Conservation (phyloP, 1,140 invertebrate genomes). For the Lepidurus apus region DNA sequence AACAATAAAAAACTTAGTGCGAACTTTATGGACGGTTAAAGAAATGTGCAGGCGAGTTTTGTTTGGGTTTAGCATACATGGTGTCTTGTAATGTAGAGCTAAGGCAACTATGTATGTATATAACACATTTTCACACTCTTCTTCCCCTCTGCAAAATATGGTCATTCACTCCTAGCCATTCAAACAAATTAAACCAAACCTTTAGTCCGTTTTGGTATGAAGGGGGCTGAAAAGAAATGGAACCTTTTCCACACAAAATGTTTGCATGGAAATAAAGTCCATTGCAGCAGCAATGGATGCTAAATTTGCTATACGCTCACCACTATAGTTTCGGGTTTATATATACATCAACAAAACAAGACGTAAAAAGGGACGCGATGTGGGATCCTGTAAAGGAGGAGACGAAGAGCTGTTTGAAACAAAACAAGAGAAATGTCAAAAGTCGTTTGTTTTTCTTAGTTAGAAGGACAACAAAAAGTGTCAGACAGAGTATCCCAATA, state of each 20-base stretch:
- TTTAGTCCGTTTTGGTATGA: not conserved
- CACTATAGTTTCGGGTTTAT: conserved; percentile 5
- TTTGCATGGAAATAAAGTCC: conserved; percentile 11
- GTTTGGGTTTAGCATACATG: not conserved
- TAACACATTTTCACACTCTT: conserved; percentile 8
- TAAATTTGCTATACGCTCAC: not conserved
- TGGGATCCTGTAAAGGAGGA: not conserved
- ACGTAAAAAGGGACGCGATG: not conserved
- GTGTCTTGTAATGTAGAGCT: conserved; percentile 18
- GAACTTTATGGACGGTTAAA: not conserved
- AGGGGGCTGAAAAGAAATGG: not conserved
- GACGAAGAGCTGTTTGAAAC: not conserved
- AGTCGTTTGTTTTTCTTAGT: not conserved
- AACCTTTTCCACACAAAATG: not conserved
- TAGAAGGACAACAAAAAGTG: not conserved
- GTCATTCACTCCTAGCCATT: not conserved
- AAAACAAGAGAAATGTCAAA: not conserved
- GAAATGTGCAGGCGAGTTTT: not conserved
- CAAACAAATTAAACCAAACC: conserved; percentile 4
- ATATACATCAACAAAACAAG: conserved; percentile 14
- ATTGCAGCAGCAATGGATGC: conserved; percentile 6
- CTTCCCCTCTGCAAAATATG: conserved; percentile 2
- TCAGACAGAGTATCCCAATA: not conserved
- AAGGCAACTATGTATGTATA: conserved; percentile 16
- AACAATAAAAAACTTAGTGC: not conserved